Evolutionary conservation across 2,113 vertebrate genomes (phyloP).

Genomic region (Aix galericulata): DNA sequence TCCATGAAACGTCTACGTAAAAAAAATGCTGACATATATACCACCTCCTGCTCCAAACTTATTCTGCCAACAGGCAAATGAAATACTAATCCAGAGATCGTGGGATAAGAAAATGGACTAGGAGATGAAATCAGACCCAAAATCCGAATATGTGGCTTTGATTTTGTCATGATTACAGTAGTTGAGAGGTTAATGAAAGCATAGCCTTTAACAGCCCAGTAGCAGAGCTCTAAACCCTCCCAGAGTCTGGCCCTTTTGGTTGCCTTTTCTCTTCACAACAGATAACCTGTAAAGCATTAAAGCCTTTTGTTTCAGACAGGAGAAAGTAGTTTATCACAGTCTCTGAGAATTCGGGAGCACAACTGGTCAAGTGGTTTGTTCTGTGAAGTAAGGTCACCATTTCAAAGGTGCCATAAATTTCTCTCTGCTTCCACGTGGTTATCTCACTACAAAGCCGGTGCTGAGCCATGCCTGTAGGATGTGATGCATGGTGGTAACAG

Average conservation of each 20-base stretch:
- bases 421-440: not conserved
- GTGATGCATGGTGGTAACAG: not conserved
- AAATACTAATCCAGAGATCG: not conserved
- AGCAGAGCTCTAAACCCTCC: not conserved
- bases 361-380: not conserved
- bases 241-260: not conserved
- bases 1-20: not conserved
- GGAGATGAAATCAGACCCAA: not conserved
- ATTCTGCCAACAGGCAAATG: slow-evolving; percentile 7
- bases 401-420: slow-evolving; percentile 9
- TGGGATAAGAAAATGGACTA: not conserved
- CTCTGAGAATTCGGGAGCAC: not conserved
- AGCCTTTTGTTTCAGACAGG: slow-evolving; percentile 20
- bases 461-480: not conserved
- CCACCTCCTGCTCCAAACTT: not conserved
- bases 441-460: not conserved
- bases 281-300: slow-evolving; percentile 19
- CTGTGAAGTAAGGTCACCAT: not conserved
- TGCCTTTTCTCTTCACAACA: not conserved
- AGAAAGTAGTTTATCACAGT: slow-evolving; percentile 23
- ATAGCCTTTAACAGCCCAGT: not conserved
- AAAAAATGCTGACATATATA: not conserved
- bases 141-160: slow-evolving; percentile 6
- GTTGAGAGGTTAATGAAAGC: not conserved
- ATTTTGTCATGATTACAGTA: not conserved